Evolutionary conservation across 2,888 invertebrate genomes (phyloP).

Genomic region (Catotricha subobsoleta): DNA sequence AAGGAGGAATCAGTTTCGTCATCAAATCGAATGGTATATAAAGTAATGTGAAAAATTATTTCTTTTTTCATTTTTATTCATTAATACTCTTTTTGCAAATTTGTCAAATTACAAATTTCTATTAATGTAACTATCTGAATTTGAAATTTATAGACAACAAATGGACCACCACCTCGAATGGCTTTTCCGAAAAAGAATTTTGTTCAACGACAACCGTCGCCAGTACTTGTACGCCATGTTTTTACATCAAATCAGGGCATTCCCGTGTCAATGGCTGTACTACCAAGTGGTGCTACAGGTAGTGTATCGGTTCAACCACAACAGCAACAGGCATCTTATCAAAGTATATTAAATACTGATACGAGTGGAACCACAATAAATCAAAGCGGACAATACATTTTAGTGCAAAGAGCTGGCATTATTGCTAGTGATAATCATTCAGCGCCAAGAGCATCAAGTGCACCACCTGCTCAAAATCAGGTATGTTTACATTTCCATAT

Average conservation of each 20-base stretch:
- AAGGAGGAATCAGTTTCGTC: not conserved
- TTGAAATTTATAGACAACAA: conserved; percentile 5
- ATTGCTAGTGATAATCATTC: conserved; percentile 5
- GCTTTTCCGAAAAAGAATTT: conserved; percentile 28
- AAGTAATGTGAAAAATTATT: too few species aligned
- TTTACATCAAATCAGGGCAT: conserved; percentile 38
- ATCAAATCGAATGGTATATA: not conserved
- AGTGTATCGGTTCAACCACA: too few species aligned
- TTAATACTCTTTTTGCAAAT: too few species aligned
- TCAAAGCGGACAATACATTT: conserved; percentile 49
- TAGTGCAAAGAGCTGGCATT: conserved; percentile 52
- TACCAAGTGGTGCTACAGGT: conserved; percentile 26
- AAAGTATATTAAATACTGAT: not conserved
- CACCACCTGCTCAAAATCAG: conserved; percentile 51
- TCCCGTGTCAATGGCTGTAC: conserved; percentile 37
- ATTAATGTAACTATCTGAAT: too few species aligned
- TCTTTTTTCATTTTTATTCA: too few species aligned
- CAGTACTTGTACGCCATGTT: conserved; percentile 45
- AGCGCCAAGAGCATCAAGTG: conserved; percentile 68
- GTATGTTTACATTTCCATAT: conserved; percentile 15
- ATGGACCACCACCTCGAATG: conserved; percentile 26
- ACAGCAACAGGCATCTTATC: conserved; percentile 9
- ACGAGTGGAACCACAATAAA: not conserved
- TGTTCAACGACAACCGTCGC: conserved; percentile 37
- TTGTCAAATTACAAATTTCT: too few species aligned